Conservation (phyloP, 2,888 invertebrate species). For the Pyralis farinalis region DNA sequence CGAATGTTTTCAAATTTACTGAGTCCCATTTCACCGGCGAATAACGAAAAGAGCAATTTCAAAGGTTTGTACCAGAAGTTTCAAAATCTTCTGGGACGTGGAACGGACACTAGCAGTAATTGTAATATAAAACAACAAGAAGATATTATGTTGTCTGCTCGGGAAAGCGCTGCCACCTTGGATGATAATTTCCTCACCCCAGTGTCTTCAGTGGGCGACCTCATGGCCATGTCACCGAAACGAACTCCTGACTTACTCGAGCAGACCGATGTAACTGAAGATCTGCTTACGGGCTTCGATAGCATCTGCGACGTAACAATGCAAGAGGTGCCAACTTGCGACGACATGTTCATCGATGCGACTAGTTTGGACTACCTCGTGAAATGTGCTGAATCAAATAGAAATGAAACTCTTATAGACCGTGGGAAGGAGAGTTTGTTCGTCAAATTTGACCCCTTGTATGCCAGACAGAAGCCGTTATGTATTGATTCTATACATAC, state of each 20-base stretch:
- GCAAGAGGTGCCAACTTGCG: conserved; percentile 54
- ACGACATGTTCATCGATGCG: conserved; percentile 80
- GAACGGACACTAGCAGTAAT: conserved; percentile 12
- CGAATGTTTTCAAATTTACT: conserved; percentile 56
- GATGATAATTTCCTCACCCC: conserved; percentile 61
- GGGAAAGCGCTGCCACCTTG: conserved; percentile 39
- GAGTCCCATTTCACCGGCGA: conserved; percentile 30
- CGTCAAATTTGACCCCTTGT: conserved; percentile 83
- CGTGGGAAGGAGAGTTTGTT: conserved; percentile 83
- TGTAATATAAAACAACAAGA: conserved; percentile 7
- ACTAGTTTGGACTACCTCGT: conserved; percentile 78
- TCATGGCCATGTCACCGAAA: conserved; percentile 62
- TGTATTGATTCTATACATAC: conserved; percentile 29
- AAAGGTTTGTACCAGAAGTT: conserved; percentile 46
- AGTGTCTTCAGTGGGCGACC: conserved; percentile 58
- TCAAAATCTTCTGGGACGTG: conserved; percentile 44
- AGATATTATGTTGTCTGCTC: conserved; percentile 46
- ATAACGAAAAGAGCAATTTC: conserved; percentile 36
- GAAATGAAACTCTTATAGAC: conserved; percentile 50
- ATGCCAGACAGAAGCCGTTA: conserved; percentile 44
- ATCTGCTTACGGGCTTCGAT: conserved; percentile 65
- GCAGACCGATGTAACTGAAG: conserved; percentile 46
- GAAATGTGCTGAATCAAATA: conserved; percentile 63
- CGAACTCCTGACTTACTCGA: conserved; percentile 28
- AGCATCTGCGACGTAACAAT: conserved; percentile 68